Conservation (phyloP, 2,113 vertebrate genomes). For the Boleophthalmus pectinirostris region DNA sequence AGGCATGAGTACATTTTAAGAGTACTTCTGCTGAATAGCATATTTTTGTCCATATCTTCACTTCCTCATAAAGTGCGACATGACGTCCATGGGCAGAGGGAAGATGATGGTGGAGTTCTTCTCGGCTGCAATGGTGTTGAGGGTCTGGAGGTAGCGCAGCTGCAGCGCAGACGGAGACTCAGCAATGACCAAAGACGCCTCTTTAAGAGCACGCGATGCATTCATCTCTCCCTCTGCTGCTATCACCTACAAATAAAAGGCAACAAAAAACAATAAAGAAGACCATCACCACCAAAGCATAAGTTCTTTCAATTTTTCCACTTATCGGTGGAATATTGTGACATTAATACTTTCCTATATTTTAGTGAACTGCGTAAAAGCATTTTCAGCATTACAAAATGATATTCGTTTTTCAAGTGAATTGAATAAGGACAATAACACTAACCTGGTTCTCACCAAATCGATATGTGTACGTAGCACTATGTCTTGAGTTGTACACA, state of each 20-base stretch:
- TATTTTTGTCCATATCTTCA: conserved; percentile 18
- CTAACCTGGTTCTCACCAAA: too few species aligned
- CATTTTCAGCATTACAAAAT: too few species aligned
- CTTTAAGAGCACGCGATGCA: conserved; percentile 85
- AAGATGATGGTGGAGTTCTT: conserved; percentile 94
- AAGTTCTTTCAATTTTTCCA: background rate
- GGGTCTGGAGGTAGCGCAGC: conserved; percentile 85
- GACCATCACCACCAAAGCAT: background rate
- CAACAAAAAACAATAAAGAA: background rate
- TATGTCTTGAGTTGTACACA: too few species aligned
- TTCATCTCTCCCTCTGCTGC: conserved; percentile 85
- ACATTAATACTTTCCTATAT: too few species aligned
- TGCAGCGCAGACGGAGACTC: conserved; percentile 84
- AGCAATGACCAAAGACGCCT: conserved; percentile 82
- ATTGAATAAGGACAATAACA: background rate
- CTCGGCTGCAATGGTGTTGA: conserved; percentile 83
- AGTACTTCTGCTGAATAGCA: background rate
- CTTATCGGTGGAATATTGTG: too few species aligned
- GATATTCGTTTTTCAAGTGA: too few species aligned
- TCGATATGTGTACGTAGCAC: too few species aligned
- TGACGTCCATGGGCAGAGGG: conserved; percentile 85
- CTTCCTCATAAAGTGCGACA: conserved; percentile 75
- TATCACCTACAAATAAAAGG: conserved; percentile 66
- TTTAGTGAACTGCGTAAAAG: too few species aligned
- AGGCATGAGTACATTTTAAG: background rate